phyloP scores from a whole-genome alignment of 1,140 invertebrate species.

The Platyura marginata region DNA sequence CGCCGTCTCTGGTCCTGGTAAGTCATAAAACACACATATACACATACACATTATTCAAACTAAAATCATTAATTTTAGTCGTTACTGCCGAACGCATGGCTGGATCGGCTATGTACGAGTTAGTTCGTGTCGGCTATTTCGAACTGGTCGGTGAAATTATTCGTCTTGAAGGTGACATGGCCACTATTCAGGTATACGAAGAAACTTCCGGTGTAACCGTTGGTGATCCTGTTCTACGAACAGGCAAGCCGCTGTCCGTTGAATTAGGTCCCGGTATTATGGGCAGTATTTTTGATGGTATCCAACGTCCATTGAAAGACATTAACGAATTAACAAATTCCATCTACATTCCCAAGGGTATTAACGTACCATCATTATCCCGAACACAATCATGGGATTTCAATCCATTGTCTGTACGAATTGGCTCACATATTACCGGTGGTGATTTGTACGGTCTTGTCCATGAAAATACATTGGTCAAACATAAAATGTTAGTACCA shows the following conservation, averaged over 20 bases:
- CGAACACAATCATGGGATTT: conserved; percentile 82
- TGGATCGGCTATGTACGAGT: conserved; percentile 99
- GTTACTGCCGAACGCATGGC: conserved; percentile 98
- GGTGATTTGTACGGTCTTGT: conserved; percentile 94
- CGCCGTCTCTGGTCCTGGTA: conserved; percentile 93
- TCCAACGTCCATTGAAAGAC: conserved; percentile 94
- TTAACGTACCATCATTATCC: conserved; percentile 85
- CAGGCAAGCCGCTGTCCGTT: conserved; percentile 87
- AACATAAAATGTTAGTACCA: conserved; percentile 89
- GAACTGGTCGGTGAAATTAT: conserved; percentile 99
- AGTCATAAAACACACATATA: conserved; percentile 24
- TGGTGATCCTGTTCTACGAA: conserved; percentile 94
- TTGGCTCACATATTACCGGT: conserved; percentile 91
- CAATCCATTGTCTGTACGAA: conserved; percentile 67
- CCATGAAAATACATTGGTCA: conserved; percentile 92
- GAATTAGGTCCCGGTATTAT: conserved; percentile 99
- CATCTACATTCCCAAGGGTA: conserved; percentile 99
- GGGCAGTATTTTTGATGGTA: conserved; percentile 98
- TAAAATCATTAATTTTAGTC: conserved; percentile 37
- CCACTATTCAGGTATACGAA: conserved; percentile 97
- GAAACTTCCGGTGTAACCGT: conserved; percentile 99
- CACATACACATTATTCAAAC: not conserved
- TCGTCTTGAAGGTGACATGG: conserved; percentile 96
- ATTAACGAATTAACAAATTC: conserved; percentile 85
- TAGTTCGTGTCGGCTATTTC: conserved; percentile 95